A percentile compares a stretch with the other conserved stretches of the same genome.
phyloP scores from a whole-genome alignment of 1,140 invertebrate species.

The Acromyrmex echinatior region DNA sequence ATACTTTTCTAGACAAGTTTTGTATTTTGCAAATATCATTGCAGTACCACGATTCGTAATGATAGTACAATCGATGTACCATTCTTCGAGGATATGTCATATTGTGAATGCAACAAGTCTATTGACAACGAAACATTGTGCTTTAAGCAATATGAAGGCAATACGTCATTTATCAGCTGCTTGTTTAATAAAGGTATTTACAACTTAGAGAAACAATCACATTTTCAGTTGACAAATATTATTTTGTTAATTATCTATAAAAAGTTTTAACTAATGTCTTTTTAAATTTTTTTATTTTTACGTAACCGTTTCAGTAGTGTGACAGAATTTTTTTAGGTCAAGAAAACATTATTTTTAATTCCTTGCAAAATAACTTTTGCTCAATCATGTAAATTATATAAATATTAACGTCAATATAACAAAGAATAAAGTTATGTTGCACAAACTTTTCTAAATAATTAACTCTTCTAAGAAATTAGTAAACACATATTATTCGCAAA shows the following conservation, averaged over 20 bases:
- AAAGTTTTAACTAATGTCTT: neutral
- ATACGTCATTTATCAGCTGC: constrained; percentile 43
- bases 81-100: neutral
- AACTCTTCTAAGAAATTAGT: too few relatives aligned
- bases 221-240: neutral
- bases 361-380: neutral
- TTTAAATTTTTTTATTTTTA: neutral
- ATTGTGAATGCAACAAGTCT: constrained; percentile 25
- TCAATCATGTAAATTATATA: neutral
- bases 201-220: neutral
- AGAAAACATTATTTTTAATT: neutral
- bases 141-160: constrained; percentile 7
- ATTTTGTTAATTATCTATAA: neutral
- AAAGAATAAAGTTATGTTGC: too few relatives aligned
- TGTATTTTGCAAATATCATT: neutral
- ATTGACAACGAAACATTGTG: constrained; percentile 34
- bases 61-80: neutral
- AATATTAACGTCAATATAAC: too few relatives aligned
- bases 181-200: constrained; percentile 66
- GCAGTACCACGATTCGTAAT: constrained; percentile 45
- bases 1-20: neutral
- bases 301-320: neutral
- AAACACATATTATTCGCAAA: neutral
- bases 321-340: neutral
- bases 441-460: too few relatives aligned